phyloP scores from a whole-genome alignment of 2,888 invertebrate genomes.

The Glyphotaelius pellucidus region DNA sequence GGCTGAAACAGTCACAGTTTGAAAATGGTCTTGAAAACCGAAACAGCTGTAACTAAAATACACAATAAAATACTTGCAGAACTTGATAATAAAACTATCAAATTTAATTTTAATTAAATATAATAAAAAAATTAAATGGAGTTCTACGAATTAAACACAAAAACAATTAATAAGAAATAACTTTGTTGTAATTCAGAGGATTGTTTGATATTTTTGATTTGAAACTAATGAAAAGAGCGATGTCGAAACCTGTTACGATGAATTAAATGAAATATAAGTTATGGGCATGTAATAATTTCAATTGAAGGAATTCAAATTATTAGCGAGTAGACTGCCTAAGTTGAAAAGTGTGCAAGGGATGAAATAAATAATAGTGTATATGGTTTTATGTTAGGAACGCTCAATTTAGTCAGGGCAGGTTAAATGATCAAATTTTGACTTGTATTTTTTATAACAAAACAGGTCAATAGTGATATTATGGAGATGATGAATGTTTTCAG shows the following conservation, averaged over 20 bases:
- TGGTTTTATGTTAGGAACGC: neutral
- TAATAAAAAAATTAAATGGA: too few relatives aligned
- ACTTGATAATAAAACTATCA: too few relatives aligned
- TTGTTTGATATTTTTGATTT: neutral
- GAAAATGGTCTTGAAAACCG: too few relatives aligned
- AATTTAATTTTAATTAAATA: too few relatives aligned
- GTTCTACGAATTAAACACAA: too few relatives aligned
- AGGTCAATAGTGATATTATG: neutral
- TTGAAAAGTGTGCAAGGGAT: neutral
- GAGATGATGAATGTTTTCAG: neutral
- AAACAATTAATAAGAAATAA: too few relatives aligned
- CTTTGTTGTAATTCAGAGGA: neutral
- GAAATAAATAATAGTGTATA: neutral
- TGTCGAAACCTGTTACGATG: neutral
- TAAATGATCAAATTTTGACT: slow-evolving; percentile 2
- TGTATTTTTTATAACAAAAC: slow-evolving; percentile 2
- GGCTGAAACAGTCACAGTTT: too few relatives aligned
- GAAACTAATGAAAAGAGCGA: neutral
- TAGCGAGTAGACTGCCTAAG: neutral
- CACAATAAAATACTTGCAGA: too few relatives aligned
- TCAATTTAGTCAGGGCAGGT: neutral
- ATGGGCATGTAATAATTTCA: neutral
- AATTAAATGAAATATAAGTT: neutral
- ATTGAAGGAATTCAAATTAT: neutral
- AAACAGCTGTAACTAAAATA: too few relatives aligned